Conservation (phyloP, 2,797 vertebrate species). For the Australoheros facetus region DNA sequence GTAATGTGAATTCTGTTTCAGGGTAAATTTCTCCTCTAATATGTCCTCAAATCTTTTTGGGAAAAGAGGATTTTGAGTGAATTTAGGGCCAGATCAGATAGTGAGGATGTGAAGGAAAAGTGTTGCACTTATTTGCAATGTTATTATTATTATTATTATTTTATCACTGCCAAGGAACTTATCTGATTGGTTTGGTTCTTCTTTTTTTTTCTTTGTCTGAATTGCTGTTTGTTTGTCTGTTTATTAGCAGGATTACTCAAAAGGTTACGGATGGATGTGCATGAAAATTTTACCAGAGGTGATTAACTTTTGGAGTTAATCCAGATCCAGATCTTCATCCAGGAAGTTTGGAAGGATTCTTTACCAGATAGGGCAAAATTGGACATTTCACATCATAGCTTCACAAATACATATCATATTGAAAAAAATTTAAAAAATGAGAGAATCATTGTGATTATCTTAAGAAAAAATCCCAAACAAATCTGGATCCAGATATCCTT, state of each 20-base stretch:
- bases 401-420: conserved; percentile 1
- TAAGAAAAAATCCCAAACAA: not conserved
- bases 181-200: not conserved
- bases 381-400: conserved; percentile 10
- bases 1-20: conserved; percentile 62
- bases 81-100: conserved; percentile 26
- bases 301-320: conserved; percentile 9
- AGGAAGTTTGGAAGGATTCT: conserved; percentile 8
- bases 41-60: conserved; percentile 1
- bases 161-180: not conserved
- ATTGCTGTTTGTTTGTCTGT: not conserved
- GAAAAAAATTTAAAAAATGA: not conserved
- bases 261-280: conserved; percentile 1
- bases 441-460: not conserved
- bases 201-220: not conserved
- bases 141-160: not conserved
- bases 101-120: not conserved
- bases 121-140: not conserved
- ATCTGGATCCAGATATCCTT: not conserved
- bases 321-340: conserved; percentile 10
- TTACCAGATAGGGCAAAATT: conserved; percentile 11
- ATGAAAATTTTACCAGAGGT: conserved; percentile 8
- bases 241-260: not conserved
- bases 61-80: conserved; percentile 5
- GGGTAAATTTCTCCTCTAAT: conserved; percentile 28